Evolutionary conservation across 2,113 vertebrate species (phyloP).

Genomic region (Aldabrachelys gigantea): DNA sequence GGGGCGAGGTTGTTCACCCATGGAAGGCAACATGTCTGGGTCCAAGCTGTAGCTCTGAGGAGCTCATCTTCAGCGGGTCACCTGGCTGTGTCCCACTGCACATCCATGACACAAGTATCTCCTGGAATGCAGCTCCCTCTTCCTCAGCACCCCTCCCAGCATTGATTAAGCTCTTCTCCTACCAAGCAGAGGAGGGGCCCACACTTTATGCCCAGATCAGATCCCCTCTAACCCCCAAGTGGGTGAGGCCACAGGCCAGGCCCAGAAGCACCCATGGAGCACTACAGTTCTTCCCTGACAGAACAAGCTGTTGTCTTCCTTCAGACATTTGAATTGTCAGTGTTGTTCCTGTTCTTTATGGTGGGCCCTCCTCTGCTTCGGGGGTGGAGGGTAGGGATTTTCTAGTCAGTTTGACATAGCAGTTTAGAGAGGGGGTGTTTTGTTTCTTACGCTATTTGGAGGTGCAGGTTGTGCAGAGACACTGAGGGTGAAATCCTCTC

Average conservation of each 20-base stretch:
- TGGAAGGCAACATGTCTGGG: neutral
- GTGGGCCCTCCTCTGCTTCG: neutral
- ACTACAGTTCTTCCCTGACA: rapidly evolving
- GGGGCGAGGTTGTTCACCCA: neutral
- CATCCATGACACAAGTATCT: neutral
- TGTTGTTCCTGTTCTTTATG: neutral
- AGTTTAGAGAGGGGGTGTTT: neutral
- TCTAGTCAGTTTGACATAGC: rapidly evolving
- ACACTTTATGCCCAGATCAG: neutral
- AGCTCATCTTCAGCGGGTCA: neutral
- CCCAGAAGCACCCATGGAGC: neutral
- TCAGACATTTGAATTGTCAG: rapidly evolving
- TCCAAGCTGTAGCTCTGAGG: neutral
- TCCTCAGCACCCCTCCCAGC: neutral
- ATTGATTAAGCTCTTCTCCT: neutral
- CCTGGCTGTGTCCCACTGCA: neutral
- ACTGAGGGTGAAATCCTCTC: neutral
- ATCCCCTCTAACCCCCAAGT: neutral
- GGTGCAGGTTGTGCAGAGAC: neutral
- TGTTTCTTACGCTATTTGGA: neutral
- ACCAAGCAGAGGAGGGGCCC: neutral
- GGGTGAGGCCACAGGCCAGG: too few relatives aligned
- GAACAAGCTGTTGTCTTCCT: neutral
- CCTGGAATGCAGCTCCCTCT: neutral
- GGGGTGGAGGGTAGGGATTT: neutral